Evolutionary conservation across 2,113 vertebrate genomes (phyloP).

Genomic region (Sisor rabdophorus): DNA sequence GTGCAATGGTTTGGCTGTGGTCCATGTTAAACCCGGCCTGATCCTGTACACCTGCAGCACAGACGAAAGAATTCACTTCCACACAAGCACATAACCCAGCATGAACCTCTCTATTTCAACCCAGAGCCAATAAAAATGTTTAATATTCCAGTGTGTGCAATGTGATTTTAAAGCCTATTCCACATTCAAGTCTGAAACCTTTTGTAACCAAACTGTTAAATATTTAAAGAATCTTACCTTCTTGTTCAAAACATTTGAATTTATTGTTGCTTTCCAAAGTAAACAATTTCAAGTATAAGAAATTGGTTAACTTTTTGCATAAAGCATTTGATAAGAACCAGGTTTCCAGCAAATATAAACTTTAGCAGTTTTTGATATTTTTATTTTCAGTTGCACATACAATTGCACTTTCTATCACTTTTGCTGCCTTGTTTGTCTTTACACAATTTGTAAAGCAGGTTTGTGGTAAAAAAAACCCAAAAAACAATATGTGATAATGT

Average conservation of each 20-base stretch:
- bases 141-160: background rate
- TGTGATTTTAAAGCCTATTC: background rate
- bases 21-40: slow-evolving; percentile 10
- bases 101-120: background rate
- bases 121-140: background rate
- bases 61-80: background rate
- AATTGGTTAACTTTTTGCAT: background rate
- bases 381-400: background rate
- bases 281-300: background rate
- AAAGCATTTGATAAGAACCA: background rate
- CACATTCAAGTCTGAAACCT: background rate
- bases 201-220: background rate
- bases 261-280: background rate
- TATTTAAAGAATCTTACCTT: background rate
- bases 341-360: background rate
- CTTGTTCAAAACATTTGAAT: background rate
- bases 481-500: background rate
- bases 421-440: background rate
- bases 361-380: background rate
- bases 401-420: no score
- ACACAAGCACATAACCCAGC: background rate
- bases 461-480: background rate
- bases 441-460: background rate
- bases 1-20: slow-evolving; percentile 13
- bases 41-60: slow-evolving; percentile 20